phyloP scores from a whole-genome alignment of 2,113 vertebrate genomes.

The Madoqua kirkii region DNA sequence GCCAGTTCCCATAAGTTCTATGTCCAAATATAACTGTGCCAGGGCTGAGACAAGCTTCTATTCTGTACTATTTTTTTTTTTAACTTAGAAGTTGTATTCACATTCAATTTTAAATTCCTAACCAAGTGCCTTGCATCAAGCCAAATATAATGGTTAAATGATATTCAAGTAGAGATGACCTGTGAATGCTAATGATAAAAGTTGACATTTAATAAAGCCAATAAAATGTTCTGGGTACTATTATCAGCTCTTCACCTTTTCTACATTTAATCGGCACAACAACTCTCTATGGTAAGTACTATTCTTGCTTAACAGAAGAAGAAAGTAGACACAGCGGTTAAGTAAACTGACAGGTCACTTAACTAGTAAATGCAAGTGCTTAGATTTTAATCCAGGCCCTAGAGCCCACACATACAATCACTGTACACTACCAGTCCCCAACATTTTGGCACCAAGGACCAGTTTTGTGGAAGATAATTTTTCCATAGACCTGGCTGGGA shows the following conservation, averaged over 20 bases:
- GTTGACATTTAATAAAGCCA: not conserved
- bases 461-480: not conserved
- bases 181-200: not conserved
- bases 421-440: not conserved
- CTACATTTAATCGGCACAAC: constrained; percentile 9
- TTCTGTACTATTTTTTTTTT: not conserved
- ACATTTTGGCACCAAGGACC: not conserved
- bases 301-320: not conserved
- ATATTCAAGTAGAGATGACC: constrained; percentile 6
- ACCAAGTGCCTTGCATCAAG: not conserved
- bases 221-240: not conserved
- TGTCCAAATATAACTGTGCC: constrained; percentile 8
- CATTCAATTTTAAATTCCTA: not conserved
- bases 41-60: not conserved
- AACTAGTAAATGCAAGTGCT: not conserved
- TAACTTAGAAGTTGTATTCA: not conserved
- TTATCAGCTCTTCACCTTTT: not conserved
- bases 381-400: not conserved
- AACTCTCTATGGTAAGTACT: not conserved
- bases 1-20: not conserved
- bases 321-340: not conserved
- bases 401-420: not conserved
- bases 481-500: not conserved
- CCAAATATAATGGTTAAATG: constrained; percentile 6
- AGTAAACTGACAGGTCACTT: not conserved